Conservation (phyloP, 2,797 vertebrate species). For the Gymnoscopelus braueri region DNA sequence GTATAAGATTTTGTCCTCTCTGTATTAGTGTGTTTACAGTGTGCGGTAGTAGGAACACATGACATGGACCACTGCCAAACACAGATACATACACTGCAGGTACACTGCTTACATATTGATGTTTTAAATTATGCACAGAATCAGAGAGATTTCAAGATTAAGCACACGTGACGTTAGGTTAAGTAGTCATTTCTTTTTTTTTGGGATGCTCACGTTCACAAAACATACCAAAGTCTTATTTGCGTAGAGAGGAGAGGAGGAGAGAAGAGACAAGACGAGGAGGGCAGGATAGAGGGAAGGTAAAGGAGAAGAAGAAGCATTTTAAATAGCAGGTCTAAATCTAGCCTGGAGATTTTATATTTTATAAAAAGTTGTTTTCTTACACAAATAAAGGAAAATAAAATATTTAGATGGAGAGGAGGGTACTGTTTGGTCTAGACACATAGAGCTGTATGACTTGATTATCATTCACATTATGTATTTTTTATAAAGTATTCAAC, state of each 20-base stretch:
- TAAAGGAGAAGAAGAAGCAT: slow-evolving; percentile 7
- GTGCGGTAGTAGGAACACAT: slow-evolving; percentile 39
- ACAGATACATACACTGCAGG: slow-evolving; percentile 34
- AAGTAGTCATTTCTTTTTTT: slow-evolving; percentile 36
- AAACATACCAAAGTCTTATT: slow-evolving; percentile 41
- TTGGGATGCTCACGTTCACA: slow-evolving; percentile 61
- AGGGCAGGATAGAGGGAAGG: slow-evolving; percentile 7
- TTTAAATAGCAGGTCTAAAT: slow-evolving; percentile 10
- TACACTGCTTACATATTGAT: slow-evolving; percentile 70
- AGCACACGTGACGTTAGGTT: slow-evolving; percentile 46
- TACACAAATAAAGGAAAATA: neutral
- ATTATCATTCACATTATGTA: slow-evolving; percentile 5
- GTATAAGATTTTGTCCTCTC: slow-evolving; percentile 13
- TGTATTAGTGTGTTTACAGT: slow-evolving; percentile 39
- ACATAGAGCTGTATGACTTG: slow-evolving; percentile 8
- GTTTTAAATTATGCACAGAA: slow-evolving; percentile 56
- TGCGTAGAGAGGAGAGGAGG: slow-evolving; percentile 18
- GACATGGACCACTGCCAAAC: slow-evolving; percentile 59
- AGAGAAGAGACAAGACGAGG: neutral
- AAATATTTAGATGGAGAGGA: neutral
- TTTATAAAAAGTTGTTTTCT: neutral
- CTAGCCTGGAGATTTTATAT: neutral
- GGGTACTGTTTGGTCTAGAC: neutral
- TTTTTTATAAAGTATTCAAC: slow-evolving; percentile 1
- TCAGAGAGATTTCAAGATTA: slow-evolving; percentile 59